Evolutionary conservation across 2,113 vertebrate genomes (phyloP).

Genomic region (Eclectus roratus): DNA sequence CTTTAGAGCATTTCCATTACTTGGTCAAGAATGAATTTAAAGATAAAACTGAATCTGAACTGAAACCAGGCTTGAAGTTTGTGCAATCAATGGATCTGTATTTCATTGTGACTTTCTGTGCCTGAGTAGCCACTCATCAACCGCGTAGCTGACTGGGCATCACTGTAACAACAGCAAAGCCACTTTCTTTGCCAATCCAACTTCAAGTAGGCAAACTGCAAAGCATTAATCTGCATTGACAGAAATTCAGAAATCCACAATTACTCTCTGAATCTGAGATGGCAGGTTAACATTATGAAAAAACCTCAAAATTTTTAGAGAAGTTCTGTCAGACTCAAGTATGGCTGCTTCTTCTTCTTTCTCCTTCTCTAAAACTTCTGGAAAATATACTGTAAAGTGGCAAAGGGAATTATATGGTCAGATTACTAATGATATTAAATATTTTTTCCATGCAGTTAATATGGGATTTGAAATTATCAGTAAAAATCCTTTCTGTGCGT

Average conservation of each 20-base stretch:
- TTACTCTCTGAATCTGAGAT: not conserved
- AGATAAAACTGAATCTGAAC: not conserved
- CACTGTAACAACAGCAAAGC: not conserved
- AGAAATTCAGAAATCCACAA: not conserved
- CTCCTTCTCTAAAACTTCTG: not conserved
- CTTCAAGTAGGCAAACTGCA: not conserved
- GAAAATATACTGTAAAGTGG: not conserved
- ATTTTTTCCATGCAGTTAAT: not conserved
- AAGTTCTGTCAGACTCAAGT: not conserved
- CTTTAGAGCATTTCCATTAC: not conserved
- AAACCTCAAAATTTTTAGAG: not conserved
- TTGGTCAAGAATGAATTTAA: not conserved
- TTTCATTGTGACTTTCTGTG: not conserved
- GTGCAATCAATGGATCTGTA: not conserved
- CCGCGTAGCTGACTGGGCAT: not conserved
- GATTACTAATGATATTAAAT: not conserved
- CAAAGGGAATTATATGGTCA: not conserved
- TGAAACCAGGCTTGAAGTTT: not conserved
- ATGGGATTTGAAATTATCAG: not conserved
- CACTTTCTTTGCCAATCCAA: not conserved
- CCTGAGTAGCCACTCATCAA: not conserved
- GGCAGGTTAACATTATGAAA: not conserved
- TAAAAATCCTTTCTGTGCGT: constrained; percentile 20
- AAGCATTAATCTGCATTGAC: not conserved
- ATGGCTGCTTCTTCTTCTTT: not conserved